phyloP scores from a whole-genome alignment of 2,888 invertebrate genomes.

The Drosophila limbata region DNA sequence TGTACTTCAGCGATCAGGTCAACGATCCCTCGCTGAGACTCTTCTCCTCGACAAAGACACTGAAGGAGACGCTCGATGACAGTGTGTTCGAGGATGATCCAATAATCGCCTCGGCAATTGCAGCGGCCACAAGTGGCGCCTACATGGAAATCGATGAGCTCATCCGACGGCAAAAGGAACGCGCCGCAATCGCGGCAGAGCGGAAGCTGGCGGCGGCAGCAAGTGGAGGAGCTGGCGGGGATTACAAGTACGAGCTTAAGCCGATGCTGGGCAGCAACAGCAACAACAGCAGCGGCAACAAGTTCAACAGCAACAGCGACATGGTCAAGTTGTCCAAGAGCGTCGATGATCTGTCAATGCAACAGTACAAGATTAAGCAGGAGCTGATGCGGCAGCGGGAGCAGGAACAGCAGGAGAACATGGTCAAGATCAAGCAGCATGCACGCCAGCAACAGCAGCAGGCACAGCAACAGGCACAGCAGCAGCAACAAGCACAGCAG shows the following conservation, averaged over 20 bases:
- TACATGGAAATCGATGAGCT: slow-evolving; percentile 85
- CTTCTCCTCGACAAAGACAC: slow-evolving; percentile 85
- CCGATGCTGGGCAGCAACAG: slow-evolving; percentile 78
- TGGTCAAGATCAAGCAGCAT: slow-evolving; percentile 83
- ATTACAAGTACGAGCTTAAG: slow-evolving; percentile 82
- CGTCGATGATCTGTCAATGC: slow-evolving; percentile 82
- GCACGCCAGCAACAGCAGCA: slow-evolving; percentile 82
- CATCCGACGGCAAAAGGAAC: slow-evolving; percentile 83
- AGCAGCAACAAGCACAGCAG: slow-evolving; percentile 65
- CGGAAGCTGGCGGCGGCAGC: slow-evolving; percentile 69
- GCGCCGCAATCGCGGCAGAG: slow-evolving; percentile 77
- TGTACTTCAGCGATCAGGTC: slow-evolving; percentile 86
- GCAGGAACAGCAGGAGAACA: slow-evolving; percentile 82
- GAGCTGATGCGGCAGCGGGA: slow-evolving; percentile 82
- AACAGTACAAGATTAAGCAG: slow-evolving; percentile 81
- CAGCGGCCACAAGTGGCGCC: slow-evolving; percentile 85
- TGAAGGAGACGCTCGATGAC: slow-evolving; percentile 85
- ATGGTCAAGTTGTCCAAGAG: slow-evolving; percentile 82
- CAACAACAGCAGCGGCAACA: slow-evolving; percentile 69
- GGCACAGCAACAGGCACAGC: slow-evolving; percentile 68
- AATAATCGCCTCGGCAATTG: slow-evolving; percentile 85
- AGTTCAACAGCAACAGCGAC: slow-evolving; percentile 78
- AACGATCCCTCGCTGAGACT: slow-evolving; percentile 85
- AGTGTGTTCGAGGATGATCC: slow-evolving; percentile 86
- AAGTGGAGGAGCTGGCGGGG: slow-evolving; percentile 67